phyloP scores from a whole-genome alignment of 2,113 vertebrate genomes.

The Pseudorectes ferrugineus region DNA sequence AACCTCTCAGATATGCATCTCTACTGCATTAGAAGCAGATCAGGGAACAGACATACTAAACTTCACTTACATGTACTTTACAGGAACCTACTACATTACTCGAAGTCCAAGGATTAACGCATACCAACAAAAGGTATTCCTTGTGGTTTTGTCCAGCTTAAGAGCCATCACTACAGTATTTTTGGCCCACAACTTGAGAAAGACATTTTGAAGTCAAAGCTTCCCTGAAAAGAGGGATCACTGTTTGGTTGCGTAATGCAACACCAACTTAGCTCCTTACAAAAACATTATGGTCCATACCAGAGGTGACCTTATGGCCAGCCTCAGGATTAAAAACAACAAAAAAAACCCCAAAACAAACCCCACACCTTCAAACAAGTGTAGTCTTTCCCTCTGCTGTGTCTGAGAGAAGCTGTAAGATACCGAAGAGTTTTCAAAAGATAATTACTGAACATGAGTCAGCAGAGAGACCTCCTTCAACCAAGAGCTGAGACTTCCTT shows the following conservation, averaged over 20 bases:
- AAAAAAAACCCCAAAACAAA: background rate
- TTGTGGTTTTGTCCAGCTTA: background rate
- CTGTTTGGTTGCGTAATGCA: background rate
- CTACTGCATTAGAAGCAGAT: background rate
- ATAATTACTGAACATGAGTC: background rate
- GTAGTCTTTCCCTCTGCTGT: background rate
- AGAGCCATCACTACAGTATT: background rate
- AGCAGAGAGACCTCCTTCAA: background rate
- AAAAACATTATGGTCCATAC: background rate
- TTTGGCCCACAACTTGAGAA: background rate
- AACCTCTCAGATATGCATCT: background rate
- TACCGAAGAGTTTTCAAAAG: background rate
- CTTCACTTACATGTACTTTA: background rate
- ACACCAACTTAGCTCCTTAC: background rate
- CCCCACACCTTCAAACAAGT: background rate
- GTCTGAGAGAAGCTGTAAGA: background rate
- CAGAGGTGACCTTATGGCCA: background rate
- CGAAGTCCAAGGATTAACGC: background rate
- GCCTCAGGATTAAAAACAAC: background rate
- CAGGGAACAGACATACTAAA: background rate
- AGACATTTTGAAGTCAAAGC: background rate
- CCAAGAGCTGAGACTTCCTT: background rate
- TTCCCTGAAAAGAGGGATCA: background rate
- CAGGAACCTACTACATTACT: background rate
- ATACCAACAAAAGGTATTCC: background rate